phyloP scores from a whole-genome alignment of 2,797 vertebrate genomes.

The Darevskia mixta region DNA sequence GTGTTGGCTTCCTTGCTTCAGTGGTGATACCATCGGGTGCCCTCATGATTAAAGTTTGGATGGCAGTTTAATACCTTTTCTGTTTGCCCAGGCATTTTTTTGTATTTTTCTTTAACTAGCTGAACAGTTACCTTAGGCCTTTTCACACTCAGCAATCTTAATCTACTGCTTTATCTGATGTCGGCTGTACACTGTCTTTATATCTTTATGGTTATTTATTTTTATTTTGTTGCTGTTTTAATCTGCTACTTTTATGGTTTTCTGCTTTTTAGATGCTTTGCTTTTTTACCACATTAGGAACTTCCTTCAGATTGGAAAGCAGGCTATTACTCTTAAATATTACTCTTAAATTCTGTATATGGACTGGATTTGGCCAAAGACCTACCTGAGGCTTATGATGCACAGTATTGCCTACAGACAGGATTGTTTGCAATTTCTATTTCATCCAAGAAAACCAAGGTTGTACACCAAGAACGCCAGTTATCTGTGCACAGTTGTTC shows the following conservation, averaged over 20 bases:
- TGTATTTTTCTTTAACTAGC: no score
- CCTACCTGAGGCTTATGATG: neutral
- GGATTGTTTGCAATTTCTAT: neutral
- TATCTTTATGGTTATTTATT: neutral
- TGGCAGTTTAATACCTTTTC: neutral
- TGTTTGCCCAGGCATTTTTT: neutral
- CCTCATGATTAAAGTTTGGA: neutral
- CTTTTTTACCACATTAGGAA: neutral
- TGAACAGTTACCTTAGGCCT: neutral
- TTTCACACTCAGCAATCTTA: neutral
- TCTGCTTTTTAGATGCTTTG: neutral
- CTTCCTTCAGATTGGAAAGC: neutral
- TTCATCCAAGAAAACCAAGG: neutral
- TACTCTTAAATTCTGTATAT: neutral
- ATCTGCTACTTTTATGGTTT: neutral
- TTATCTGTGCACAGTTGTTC: neutral
- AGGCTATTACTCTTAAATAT: neutral
- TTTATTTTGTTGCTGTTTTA: neutral
- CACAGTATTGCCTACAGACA: no score
- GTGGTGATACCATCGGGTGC: neutral
- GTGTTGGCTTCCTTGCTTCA: no score
- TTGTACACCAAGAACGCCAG: neutral
- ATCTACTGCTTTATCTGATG: neutral
- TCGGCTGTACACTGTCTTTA: no score
- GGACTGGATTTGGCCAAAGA: neutral